These are phyloP conservation scores for Zoroaster sp. DNA, from an alignment of 53 echinoderm and acorn worm species.

Conservation along the genomic window DNA sequence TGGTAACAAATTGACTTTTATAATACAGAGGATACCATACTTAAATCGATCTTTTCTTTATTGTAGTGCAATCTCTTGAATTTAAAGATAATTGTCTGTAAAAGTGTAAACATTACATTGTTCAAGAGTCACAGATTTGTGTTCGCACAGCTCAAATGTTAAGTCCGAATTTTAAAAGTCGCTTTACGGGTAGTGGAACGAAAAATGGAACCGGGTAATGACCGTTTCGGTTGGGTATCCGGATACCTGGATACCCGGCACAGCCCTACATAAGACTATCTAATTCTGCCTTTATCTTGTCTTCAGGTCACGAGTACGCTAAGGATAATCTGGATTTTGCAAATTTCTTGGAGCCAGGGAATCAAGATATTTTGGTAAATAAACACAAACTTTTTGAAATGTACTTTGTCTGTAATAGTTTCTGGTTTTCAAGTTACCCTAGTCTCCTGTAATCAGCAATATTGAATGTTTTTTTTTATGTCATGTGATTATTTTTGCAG, in stretches of 20 bases:
- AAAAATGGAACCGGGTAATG: no score
- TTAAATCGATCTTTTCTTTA: no score
- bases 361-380: conserved; percentile 74
- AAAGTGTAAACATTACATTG: no score
- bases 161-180: conserved; percentile 80
- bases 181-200: conserved; percentile 73
- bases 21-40: no score
- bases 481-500: conserved; percentile 65
- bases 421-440: neutral
- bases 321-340: conserved; percentile 81
- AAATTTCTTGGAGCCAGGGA: conserved; percentile 74
- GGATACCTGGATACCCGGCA: no score
- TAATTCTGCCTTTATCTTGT: neutral
- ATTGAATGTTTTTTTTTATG: neutral
- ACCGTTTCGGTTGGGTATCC: no score
- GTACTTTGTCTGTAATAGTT: neutral
- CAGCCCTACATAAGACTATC: conserved; percentile 62
- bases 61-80: no score
- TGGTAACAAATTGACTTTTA: no score
- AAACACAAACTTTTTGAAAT: neutral
- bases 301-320: conserved; percentile 95
- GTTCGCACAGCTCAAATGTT: no score
- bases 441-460: conserved; percentile 8
- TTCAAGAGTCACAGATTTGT: no score
- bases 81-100: no score